Conservation (phyloP, 2,113 vertebrate genomes). For the Cephalopterus ornatus region DNA sequence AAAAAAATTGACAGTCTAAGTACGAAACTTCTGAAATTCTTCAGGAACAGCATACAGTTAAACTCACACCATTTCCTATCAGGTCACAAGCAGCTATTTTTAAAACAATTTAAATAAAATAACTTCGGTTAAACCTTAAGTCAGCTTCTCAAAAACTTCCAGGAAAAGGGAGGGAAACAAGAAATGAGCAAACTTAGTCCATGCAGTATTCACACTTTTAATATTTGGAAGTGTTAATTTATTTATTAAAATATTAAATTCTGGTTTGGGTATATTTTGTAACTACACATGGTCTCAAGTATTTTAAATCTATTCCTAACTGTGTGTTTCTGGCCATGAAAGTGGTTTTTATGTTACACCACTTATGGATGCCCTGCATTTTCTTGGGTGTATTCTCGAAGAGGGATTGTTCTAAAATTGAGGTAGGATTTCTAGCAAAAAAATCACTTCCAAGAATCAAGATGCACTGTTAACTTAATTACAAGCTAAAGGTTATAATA, state of each 20-base stretch:
- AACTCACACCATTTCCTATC: fast-evolving
- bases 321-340: not conserved
- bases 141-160: not conserved
- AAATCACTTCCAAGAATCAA: not conserved
- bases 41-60: not conserved
- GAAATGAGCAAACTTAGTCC: not conserved
- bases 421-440: not conserved
- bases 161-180: not conserved
- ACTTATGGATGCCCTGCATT: not conserved
- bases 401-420: not conserved
- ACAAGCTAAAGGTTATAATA: not conserved
- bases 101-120: not conserved
- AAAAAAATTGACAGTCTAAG: not conserved
- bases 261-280: not conserved
- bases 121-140: not conserved
- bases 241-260: not conserved
- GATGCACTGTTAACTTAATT: not conserved
- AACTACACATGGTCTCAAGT: not conserved
- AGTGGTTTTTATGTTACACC: not conserved
- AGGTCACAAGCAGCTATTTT: not conserved
- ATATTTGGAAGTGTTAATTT: not conserved
- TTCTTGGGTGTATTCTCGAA: not conserved
- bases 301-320: not conserved
- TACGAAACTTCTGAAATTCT: not conserved
- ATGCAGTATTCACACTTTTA: not conserved